Evolutionary conservation across 2,113 vertebrate species (phyloP).

Genomic region (Mastomys coucha): DNA sequence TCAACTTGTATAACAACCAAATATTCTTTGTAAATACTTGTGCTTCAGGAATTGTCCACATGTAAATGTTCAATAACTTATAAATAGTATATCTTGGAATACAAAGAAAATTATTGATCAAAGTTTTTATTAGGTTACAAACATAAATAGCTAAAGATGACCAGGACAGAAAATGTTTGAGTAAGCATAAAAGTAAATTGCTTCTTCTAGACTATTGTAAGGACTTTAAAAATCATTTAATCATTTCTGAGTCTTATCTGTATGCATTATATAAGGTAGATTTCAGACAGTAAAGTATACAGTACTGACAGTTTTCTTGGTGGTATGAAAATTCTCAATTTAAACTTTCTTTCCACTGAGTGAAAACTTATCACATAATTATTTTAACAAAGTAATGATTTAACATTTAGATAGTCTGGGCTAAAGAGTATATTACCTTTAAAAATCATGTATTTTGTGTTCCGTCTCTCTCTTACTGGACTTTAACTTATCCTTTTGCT

Average conservation of each 20-base stretch:
- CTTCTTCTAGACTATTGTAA: neutral
- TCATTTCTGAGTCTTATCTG: neutral
- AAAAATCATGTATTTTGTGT: neutral
- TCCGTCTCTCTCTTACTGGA: neutral
- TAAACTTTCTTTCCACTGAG: neutral
- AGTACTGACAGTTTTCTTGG: neutral
- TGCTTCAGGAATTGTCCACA: neutral
- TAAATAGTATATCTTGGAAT: neutral
- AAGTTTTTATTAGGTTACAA: neutral
- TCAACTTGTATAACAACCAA: neutral
- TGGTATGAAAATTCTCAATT: neutral
- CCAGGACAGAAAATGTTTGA: neutral
- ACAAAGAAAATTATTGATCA: neutral
- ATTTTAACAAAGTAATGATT: slow-evolving; percentile 59
- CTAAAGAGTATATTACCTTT: neutral
- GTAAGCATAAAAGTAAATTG: neutral
- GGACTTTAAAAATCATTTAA: neutral
- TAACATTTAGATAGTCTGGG: neutral
- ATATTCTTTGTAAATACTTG: neutral
- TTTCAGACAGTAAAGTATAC: slow-evolving; percentile 17
- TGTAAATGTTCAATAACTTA: neutral
- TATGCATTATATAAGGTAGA: neutral
- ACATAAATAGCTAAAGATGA: neutral
- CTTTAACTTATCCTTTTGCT: neutral
- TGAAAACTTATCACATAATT: neutral